These are phyloP conservation scores for Resseliella maxima DNA, from an alignment of 2,888 invertebrate genomes.

Conservation along the genomic window DNA sequence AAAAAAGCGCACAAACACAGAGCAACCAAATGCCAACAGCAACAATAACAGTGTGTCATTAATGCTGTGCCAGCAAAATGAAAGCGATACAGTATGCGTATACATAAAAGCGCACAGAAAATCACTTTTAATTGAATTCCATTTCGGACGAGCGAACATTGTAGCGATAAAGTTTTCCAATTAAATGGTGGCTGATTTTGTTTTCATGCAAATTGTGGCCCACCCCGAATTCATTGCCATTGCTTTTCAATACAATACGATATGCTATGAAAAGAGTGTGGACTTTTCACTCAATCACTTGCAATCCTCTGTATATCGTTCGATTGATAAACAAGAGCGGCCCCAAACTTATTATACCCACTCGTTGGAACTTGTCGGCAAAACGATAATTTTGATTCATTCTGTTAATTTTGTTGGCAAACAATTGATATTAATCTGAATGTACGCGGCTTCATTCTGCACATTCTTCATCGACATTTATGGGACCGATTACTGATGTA, in stretches of 20 bases:
- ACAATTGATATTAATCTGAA: conserved; percentile 47
- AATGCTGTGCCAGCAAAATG: conserved; percentile 46
- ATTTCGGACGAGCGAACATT: conserved; percentile 53
- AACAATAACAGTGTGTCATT: conserved; percentile 2
- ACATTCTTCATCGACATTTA: conserved; percentile 4
- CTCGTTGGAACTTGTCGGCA: not conserved
- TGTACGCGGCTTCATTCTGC: not conserved
- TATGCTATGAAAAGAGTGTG: too few species aligned
- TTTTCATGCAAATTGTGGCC: conserved; percentile 49
- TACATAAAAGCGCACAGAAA: not conserved
- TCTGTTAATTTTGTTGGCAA: conserved; percentile 50
- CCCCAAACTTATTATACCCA: not conserved
- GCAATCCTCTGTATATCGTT: too few species aligned
- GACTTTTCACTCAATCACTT: too few species aligned
- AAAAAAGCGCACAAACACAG: not conserved
- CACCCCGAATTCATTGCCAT: not conserved
- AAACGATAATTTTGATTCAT: conserved; percentile 53
- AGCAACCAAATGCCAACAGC: not conserved
- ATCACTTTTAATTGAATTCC: conserved; percentile 54
- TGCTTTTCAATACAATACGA: not conserved
- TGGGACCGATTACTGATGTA: not conserved
- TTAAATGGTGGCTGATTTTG: conserved; percentile 55
- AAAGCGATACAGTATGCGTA: not conserved
- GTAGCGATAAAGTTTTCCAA: conserved; percentile 55
- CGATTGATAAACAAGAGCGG: not conserved